Evolutionary conservation across 1,140 invertebrate genomes (phyloP).

Genomic region (Agrilus planipennis): DNA sequence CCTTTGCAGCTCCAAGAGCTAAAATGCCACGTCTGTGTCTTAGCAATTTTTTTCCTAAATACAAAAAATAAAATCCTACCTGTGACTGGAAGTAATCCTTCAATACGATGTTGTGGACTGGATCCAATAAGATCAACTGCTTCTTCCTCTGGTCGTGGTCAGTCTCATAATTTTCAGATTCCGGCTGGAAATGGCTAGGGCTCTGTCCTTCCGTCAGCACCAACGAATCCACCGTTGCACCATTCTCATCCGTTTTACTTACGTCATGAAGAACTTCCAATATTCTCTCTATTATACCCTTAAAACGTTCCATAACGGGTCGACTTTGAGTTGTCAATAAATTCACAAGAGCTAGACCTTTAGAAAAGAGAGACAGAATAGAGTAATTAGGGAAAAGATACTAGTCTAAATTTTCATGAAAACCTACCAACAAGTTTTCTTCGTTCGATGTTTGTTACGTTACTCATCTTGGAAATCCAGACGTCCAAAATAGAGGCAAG

Average conservation of each 20-base stretch:
- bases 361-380: constrained; percentile 21
- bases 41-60: constrained; percentile 1
- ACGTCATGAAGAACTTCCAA: constrained; percentile 81
- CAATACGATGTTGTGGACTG: constrained; percentile 56
- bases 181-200: constrained; percentile 32
- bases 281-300: constrained; percentile 62
- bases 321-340: constrained; percentile 56
- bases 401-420: too few species aligned
- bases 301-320: constrained; percentile 59
- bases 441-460: constrained; percentile 63
- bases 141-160: constrained; percentile 46
- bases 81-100: constrained; percentile 56
- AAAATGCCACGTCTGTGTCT: constrained; percentile 24
- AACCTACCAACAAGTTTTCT: constrained; percentile 60
- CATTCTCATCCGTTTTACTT: constrained; percentile 57
- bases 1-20: constrained; percentile 51
- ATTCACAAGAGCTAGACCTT: constrained; percentile 69
- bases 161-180: constrained; percentile 37
- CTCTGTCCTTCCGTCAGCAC: constrained; percentile 35
- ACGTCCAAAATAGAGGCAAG: constrained; percentile 58
- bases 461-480: constrained; percentile 69
- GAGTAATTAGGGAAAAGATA: too few species aligned
- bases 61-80: constrained; percentile 34
- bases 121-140: constrained; percentile 50
- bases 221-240: constrained; percentile 36